phyloP scores from a whole-genome alignment of 2,797 vertebrate genomes.

The Enteromius trimaculatus region DNA sequence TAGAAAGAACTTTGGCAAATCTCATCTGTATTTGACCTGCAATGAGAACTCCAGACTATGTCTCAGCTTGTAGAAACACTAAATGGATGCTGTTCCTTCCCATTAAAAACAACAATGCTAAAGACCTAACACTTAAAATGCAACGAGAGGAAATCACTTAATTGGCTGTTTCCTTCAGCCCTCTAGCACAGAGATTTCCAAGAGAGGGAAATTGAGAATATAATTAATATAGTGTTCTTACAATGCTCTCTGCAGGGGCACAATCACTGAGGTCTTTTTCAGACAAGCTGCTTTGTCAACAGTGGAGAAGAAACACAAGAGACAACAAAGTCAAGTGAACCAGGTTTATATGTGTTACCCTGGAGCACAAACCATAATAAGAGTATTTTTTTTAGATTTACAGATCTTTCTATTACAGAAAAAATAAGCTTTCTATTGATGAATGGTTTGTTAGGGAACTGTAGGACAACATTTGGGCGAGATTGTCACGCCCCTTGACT shows the following conservation, averaged over 20 bases:
- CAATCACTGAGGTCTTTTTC: slow-evolving; percentile 11
- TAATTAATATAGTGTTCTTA: slow-evolving; percentile 50
- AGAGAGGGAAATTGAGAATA: slow-evolving; percentile 16
- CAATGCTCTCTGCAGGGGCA: slow-evolving; percentile 38
- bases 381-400: too few species aligned
- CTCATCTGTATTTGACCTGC: slow-evolving; percentile 30
- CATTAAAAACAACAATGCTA: slow-evolving; percentile 41
- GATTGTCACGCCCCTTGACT: too few species aligned
- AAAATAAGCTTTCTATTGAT: background rate
- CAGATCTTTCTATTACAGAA: background rate
- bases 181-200: slow-evolving; percentile 7
- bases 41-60: background rate
- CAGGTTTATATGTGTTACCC: background rate
- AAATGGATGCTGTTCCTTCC: slow-evolving; percentile 40
- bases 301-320: background rate
- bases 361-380: background rate
- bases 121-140: slow-evolving; percentile 39
- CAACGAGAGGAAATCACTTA: slow-evolving; percentile 53
- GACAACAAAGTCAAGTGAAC: background rate
- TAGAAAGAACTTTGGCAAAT: background rate
- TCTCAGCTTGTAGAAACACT: slow-evolving; percentile 13
- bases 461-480: too few species aligned
- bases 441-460: too few species aligned
- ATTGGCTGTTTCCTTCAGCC: slow-evolving; percentile 46
- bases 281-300: slow-evolving; percentile 1